Conservation (phyloP, 23 tunicate species). For the Corella eumyota region DNA sequence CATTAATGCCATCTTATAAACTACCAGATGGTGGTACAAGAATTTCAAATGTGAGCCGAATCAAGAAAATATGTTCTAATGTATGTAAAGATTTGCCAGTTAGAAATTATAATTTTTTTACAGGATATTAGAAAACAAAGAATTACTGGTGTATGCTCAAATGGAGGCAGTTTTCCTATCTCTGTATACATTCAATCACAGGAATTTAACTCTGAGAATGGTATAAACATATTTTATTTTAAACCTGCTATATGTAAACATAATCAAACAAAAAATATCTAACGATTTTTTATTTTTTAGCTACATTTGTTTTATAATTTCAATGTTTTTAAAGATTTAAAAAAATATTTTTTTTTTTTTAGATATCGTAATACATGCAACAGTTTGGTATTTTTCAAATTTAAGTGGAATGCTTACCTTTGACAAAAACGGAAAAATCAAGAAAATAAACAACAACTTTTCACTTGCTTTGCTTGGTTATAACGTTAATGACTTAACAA, state of each 20-base stretch:
- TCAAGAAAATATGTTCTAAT: background rate
- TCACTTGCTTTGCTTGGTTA: constrained; percentile 55
- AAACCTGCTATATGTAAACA: too few species aligned
- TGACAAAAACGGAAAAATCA: constrained; percentile 20
- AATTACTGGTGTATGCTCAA: constrained; percentile 19
- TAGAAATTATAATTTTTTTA: background rate
- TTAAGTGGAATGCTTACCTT: constrained; percentile 40
- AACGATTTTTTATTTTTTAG: too few species aligned
- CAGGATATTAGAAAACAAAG: constrained; percentile 35
- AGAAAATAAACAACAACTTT: constrained; percentile 31
- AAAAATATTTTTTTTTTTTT: background rate
- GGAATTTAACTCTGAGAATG: constrained; percentile 7
- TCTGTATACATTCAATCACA: constrained; percentile 47
- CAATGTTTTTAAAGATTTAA: too few species aligned
- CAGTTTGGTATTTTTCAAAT: constrained; percentile 45
- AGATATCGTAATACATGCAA: constrained; percentile 7
- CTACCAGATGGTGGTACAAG: constrained; percentile 25
- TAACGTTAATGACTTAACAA: constrained; percentile 13
- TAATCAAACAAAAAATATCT: too few species aligned
- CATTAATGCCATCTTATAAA: constrained; percentile 35
- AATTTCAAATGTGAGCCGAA: constrained; percentile 14
- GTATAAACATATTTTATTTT: background rate
- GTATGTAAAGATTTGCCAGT: background rate
- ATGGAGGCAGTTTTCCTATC: constrained; percentile 40
- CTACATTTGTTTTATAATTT: too few species aligned